These are phyloP conservation scores for Epicampocera succincta DNA, from an alignment of 2,888 invertebrate species.

Conservation along the genomic window DNA sequence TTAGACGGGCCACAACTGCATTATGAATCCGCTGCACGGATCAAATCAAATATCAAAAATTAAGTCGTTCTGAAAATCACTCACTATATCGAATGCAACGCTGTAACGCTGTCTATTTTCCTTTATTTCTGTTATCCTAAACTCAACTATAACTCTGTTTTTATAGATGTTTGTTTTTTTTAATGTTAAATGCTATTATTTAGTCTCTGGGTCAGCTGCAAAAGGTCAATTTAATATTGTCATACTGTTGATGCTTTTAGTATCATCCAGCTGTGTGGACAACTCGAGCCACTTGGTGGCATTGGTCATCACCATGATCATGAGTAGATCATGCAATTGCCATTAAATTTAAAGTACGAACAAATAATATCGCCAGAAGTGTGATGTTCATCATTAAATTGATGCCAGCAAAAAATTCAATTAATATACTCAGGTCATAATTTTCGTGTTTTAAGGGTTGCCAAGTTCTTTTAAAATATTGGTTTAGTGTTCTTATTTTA, in stretches of 20 bases:
- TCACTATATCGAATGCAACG: no score
- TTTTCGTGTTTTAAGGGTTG: constrained; percentile 52
- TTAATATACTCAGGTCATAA: constrained; percentile 63
- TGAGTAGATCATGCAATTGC: constrained; percentile 62
- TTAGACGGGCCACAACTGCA: no score
- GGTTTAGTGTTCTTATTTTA: no score
- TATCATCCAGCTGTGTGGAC: constrained; percentile 61
- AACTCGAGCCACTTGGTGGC: constrained; percentile 62
- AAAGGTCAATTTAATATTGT: constrained; percentile 63
- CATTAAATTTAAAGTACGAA: constrained; percentile 61
- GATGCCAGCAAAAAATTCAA: constrained; percentile 67
- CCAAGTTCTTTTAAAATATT: constrained; percentile 6
- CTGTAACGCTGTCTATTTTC: not conserved
- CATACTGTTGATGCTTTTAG: constrained; percentile 45
- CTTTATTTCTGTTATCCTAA: constrained; percentile 13
- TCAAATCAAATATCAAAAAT: no score
- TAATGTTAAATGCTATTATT: constrained; percentile 43
- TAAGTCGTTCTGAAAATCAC: no score
- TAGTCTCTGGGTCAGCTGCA: constrained; percentile 58
- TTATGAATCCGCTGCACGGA: no score
- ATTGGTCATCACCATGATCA: constrained; percentile 63
- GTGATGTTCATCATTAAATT: constrained; percentile 70
- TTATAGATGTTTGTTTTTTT: constrained; percentile 15
- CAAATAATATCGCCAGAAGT: constrained; percentile 70
- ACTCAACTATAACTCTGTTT: constrained; percentile 18